phyloP scores from a whole-genome alignment of 30 jellyfish, hydroid and myxozoan species.

The Hydractinia symbiolongicarpus region DNA sequence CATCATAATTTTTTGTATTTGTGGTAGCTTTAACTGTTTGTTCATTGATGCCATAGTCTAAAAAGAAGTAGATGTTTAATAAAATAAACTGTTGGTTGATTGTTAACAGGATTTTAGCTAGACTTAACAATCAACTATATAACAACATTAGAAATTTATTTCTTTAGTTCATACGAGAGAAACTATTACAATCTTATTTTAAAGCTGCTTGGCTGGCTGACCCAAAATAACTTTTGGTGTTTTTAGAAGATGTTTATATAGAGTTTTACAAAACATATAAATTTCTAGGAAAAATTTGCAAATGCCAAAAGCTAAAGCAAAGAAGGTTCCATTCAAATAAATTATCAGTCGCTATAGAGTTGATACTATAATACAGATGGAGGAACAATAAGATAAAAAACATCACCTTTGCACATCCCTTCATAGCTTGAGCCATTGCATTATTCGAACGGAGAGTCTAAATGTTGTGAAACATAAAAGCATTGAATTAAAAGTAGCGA shows the following conservation, averaged over 20 bases:
- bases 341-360: too few species aligned
- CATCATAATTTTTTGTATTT: slow-evolving; percentile 93
- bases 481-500: too few species aligned
- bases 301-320: too few species aligned
- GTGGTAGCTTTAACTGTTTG: slow-evolving; percentile 79
- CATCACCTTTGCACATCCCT: slow-evolving; percentile 96
- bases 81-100: background rate
- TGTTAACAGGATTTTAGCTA: slow-evolving; percentile 3
- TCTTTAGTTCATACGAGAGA: too few species aligned
- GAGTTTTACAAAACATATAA: too few species aligned
- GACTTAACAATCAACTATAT: background rate
- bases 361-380: background rate
- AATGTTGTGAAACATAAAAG: background rate
- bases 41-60: slow-evolving; percentile 96
- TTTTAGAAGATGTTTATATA: too few species aligned
- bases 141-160: too few species aligned
- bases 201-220: too few species aligned
- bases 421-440: slow-evolving; percentile 98
- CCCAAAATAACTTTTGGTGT: too few species aligned
- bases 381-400: background rate
- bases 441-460: slow-evolving; percentile 85
- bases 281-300: too few species aligned
- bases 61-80: background rate
- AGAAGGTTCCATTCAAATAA: too few species aligned
- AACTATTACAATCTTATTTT: too few species aligned